These are phyloP conservation scores for Athetis lepigone DNA, from an alignment of 2,888 invertebrate genomes.

Conservation along the genomic window DNA sequence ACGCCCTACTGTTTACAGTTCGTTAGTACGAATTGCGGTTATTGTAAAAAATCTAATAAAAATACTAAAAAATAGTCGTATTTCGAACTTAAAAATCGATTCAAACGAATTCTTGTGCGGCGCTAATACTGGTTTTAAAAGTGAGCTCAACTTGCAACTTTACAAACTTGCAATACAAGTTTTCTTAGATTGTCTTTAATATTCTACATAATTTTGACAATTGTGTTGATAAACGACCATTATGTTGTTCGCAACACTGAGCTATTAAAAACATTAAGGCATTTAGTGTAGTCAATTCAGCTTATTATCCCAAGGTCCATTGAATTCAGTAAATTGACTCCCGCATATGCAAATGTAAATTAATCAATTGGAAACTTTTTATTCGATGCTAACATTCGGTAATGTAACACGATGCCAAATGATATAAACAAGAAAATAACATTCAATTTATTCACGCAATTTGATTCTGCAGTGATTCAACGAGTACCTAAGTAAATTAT, in stretches of 20 bases:
- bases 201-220: neutral
- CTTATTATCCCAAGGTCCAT: conserved; percentile 46
- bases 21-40: too few species aligned
- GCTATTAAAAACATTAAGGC: conserved; percentile 25
- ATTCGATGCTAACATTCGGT: conserved; percentile 4
- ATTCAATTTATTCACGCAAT: conserved; percentile 10
- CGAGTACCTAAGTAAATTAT: neutral
- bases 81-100: too few species aligned
- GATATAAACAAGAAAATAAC: conserved; percentile 18
- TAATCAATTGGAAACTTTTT: conserved; percentile 38
- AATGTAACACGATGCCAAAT: conserved; percentile 16
- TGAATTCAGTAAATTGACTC: conserved; percentile 28
- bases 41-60: too few species aligned
- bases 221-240: neutral
- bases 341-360: conserved; percentile 41
- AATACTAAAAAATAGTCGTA: too few species aligned
- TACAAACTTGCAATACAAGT: too few species aligned
- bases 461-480: conserved; percentile 13
- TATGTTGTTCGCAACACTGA: conserved; percentile 12
- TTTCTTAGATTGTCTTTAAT: too few species aligned
- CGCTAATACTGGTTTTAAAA: too few species aligned
- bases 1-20: too few species aligned
- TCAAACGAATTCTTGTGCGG: too few species aligned
- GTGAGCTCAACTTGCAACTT: too few species aligned
- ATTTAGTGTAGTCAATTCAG: conserved; percentile 36